These are phyloP conservation scores for Dysdera silvatica DNA, from an alignment of 1,140 invertebrate genomes.

Conservation along the genomic window DNA sequence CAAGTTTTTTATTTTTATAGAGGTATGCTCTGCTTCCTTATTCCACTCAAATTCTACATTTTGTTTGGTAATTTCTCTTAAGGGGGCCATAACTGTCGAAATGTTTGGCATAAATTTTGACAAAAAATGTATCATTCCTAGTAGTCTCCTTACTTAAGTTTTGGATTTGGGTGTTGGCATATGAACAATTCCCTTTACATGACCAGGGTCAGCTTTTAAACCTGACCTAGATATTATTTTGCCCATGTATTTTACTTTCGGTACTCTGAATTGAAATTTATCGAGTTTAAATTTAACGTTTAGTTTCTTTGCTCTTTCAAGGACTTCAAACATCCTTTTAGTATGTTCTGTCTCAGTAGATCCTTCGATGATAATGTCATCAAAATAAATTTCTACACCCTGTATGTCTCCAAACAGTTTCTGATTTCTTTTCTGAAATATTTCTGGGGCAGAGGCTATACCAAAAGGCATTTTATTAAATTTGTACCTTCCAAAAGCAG, in stretches of 20 bases:
- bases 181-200: conserved; percentile 14
- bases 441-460: conserved; percentile 44
- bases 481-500: conserved; percentile 36
- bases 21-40: neutral
- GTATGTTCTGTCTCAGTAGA: neutral
- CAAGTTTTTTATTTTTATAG: conserved; percentile 9
- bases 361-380: conserved; percentile 14
- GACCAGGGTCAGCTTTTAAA: conserved; percentile 6
- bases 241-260: conserved; percentile 22
- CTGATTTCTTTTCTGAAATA: conserved; percentile 11
- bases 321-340: neutral
- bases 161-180: conserved; percentile 12
- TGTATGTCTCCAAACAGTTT: conserved; percentile 14
- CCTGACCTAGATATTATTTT: conserved; percentile 13
- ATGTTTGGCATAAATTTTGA: conserved; percentile 13
- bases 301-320: conserved; percentile 1
- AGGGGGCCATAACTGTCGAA: conserved; percentile 2
- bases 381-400: conserved; percentile 3
- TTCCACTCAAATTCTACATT: conserved; percentile 8
- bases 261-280: conserved; percentile 17
- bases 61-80: conserved; percentile 1
- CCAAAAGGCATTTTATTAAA: conserved; percentile 47
- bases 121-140: conserved; percentile 19
- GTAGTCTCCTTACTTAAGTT: conserved; percentile 1
- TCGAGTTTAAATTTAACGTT: conserved; percentile 14